Evolutionary conservation across 2,888 invertebrate species (phyloP).

Genomic region (Germaria angustata): DNA sequence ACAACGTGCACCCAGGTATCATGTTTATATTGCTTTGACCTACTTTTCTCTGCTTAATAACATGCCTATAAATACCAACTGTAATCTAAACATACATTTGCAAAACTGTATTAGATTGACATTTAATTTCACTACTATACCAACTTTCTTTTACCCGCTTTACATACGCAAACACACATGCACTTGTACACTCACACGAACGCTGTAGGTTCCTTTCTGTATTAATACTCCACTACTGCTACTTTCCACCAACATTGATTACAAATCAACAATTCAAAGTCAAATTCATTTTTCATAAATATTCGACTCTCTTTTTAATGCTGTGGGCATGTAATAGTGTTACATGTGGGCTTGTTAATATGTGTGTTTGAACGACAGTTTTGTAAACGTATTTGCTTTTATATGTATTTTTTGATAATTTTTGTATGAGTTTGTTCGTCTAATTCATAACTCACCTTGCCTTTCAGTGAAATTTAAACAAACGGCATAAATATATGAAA

Average conservation of each 20-base stretch:
- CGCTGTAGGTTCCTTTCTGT: neutral
- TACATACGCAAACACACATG: neutral
- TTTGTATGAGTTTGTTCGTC: neutral
- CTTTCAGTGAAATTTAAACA: neutral
- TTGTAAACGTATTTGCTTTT: neutral
- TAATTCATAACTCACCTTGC: conserved; percentile 4
- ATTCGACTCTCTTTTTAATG: conserved; percentile 38
- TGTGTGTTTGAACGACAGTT: neutral
- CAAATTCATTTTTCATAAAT: conserved; percentile 56
- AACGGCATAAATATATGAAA: neutral
- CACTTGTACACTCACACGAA: neutral
- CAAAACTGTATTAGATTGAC: conserved; percentile 52
- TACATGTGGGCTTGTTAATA: neutral
- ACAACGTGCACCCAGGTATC: conserved; percentile 22
- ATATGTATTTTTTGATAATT: neutral
- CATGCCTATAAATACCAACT: conserved; percentile 22
- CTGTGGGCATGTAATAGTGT: neutral
- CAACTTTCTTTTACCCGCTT: neutral
- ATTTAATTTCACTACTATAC: conserved; percentile 44
- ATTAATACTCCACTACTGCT: neutral
- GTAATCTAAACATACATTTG: conserved; percentile 16
- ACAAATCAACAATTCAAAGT: conserved; percentile 55
- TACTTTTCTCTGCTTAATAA: conserved; percentile 44
- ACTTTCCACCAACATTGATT: conserved; percentile 29
- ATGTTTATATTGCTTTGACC: conserved; percentile 59